Base-by-base conservation (phyloP, 1,140 invertebrate genomes). In the Cydia strobilella region DNA sequence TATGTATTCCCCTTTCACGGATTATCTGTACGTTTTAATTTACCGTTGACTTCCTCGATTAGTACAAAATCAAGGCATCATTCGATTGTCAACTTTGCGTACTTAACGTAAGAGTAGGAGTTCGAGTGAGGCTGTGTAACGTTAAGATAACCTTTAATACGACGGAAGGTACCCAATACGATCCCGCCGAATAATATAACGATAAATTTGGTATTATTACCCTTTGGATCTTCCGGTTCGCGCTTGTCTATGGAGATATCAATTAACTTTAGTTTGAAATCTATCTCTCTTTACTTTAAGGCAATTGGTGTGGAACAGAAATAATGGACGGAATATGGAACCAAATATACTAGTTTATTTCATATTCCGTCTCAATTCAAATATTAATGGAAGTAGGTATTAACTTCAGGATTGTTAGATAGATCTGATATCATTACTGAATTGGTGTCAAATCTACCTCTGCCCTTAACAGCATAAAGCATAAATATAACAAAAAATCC, bases 21-120 rank as follows among this genome's bases (percentile, higher is more conserved):
- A 82, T 87, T 82, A 82, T 80, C 80, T 80, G 81, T 82, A 84
- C 84, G 80, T 90, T 89, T 89, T 89, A 87, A 90, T 91, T 91
- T 90, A 88, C 86, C 87, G 88, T 87, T 83, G 81, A 89, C 87
- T 90, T 89, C 87, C 87, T 35, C 63, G 25, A 66, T 35, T 66
- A 13, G 25, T 2, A 13, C 27, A 66, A 31, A 66, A 12, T 59
- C 18, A 59, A 10, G 7, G n/a, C 9, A 59, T 59, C 9, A 10
- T 59, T 59, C 54, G 2, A 59, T 59, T 59, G 18, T 23, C 54
- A 59, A 59, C 54, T 59, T 23, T 59, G n/a, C 9, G 20, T 12
- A 23, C 18, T 59, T 23, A 23, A 20, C 6, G 2, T 12, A 9
- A 59, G 9, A 59, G 20, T 59, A 10, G 54, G 3, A 23, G 1